Conservation (phyloP, 1,140 invertebrate genomes). For the Halictus rubicundus region DNA sequence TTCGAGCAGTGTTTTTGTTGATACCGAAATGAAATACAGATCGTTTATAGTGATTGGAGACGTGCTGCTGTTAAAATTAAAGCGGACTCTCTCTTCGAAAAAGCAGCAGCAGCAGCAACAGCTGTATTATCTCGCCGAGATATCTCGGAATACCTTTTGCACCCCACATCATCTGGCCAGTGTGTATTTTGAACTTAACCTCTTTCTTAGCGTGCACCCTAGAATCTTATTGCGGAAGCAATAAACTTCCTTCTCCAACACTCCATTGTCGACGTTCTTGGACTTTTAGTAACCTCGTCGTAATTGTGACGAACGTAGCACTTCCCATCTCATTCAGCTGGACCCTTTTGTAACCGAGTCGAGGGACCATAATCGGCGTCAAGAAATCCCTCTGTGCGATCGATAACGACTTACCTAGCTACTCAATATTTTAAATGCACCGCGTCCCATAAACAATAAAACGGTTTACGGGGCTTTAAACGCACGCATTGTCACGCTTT, state of each 20-base stretch:
- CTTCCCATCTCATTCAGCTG: conserved; percentile 19
- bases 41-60: too few relatives aligned
- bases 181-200: conserved; percentile 52
- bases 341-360: conserved; percentile 11
- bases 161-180: conserved; percentile 16
- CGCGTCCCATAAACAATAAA: too few relatives aligned
- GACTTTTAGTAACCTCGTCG: conserved; percentile 41
- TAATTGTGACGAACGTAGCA: conserved; percentile 44
- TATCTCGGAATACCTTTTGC: conserved; percentile 6
- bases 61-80: background rate
- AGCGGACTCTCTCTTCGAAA: background rate
- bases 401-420: background rate
- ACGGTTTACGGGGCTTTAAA: too few relatives aligned
- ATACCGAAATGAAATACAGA: too few relatives aligned
- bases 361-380: conserved; percentile 22
- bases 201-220: conserved; percentile 28
- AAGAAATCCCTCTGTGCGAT: conserved; percentile 6
- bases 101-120: background rate
- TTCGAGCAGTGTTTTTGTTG: too few relatives aligned
- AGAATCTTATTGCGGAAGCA: conserved; percentile 57
- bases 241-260: conserved; percentile 49
- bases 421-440: too few relatives aligned
- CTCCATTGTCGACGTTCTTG: conserved; percentile 37
- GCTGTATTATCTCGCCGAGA: background rate
- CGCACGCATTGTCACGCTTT: too few relatives aligned